Percentiles rank a stretch among this genome's conserved stretches.
These are phyloP conservation scores for Drosophila oshimai DNA, from an alignment of 1,140 invertebrate genomes.

Conservation along the genomic window DNA sequence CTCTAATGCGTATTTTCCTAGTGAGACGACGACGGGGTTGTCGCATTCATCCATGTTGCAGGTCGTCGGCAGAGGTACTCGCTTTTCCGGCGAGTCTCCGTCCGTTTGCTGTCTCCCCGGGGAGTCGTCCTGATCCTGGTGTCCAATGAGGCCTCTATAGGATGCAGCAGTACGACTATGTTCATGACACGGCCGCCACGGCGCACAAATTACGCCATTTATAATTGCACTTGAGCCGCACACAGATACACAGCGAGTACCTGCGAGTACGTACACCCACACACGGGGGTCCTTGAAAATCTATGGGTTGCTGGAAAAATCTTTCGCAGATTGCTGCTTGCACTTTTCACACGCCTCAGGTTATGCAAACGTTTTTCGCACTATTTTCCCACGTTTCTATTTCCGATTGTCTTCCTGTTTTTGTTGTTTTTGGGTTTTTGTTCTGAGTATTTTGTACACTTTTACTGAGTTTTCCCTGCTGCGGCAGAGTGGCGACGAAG, in stretches of 20 bases:
- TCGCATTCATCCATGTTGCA: conserved; percentile 83
- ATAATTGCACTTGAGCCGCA: conserved; percentile 69
- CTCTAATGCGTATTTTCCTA: conserved; percentile 46
- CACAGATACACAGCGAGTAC: conserved; percentile 16
- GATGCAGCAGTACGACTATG: conserved; percentile 42
- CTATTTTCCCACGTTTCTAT: neutral
- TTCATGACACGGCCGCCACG: conserved; percentile 55
- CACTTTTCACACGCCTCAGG: conserved; percentile 32
- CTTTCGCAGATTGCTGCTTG: conserved; percentile 18
- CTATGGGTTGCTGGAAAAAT: conserved; percentile 24
- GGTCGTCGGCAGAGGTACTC: conserved; percentile 58
- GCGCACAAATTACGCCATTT: conserved; percentile 73
- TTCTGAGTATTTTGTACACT: neutral
- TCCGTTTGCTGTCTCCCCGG: conserved; percentile 6
- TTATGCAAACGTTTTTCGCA: conserved; percentile 43
- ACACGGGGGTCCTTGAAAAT: conserved; percentile 65
- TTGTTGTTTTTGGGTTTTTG: conserved; percentile 1
- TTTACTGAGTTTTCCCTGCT: conserved; percentile 22
- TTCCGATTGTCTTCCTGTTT: neutral
- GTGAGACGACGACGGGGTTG: conserved; percentile 78
- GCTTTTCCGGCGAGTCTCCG: conserved; percentile 52
- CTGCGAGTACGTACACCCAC: conserved; percentile 27
- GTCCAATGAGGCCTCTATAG: conserved; percentile 4
- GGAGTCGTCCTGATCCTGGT: conserved; percentile 40
- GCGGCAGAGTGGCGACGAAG: conserved; percentile 10